phyloP scores from a whole-genome alignment of 2,113 vertebrate genomes.

The Hucho hucho region DNA sequence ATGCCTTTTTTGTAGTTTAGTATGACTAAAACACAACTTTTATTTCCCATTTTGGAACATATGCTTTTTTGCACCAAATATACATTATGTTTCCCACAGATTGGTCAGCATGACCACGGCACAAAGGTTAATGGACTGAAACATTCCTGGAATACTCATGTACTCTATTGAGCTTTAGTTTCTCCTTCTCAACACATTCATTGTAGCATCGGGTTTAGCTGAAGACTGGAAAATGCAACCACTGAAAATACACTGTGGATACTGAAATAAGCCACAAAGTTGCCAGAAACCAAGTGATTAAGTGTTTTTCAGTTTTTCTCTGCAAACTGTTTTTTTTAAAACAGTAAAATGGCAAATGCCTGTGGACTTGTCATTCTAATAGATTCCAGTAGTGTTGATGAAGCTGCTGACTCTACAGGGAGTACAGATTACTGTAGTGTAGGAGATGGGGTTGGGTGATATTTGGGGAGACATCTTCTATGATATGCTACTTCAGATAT shows the following conservation, averaged over 20 bases:
- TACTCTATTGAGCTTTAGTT: background rate
- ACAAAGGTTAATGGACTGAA: too few species aligned
- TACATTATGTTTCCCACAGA: too few species aligned
- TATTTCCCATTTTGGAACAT: too few species aligned
- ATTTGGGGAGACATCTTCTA: too few species aligned
- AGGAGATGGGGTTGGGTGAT: too few species aligned
- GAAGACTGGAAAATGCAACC: background rate
- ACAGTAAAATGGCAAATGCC: constrained; percentile 60
- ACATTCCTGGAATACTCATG: background rate
- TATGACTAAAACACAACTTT: too few species aligned
- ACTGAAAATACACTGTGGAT: background rate
- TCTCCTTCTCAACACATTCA: background rate
- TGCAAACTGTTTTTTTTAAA: constrained; percentile 39
- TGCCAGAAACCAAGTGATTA: background rate
- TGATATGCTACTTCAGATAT: too few species aligned
- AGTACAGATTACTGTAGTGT: background rate
- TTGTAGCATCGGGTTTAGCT: background rate
- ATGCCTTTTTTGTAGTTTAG: too few species aligned
- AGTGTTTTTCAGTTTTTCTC: background rate
- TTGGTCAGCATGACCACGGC: too few species aligned
- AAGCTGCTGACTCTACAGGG: constrained; percentile 59
- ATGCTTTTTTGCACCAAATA: too few species aligned
- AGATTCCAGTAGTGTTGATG: constrained; percentile 72
- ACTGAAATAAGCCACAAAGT: background rate
- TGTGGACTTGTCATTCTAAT: constrained; percentile 78